Conservation (phyloP, 2,888 invertebrate species). For the Meta bourneti region DNA sequence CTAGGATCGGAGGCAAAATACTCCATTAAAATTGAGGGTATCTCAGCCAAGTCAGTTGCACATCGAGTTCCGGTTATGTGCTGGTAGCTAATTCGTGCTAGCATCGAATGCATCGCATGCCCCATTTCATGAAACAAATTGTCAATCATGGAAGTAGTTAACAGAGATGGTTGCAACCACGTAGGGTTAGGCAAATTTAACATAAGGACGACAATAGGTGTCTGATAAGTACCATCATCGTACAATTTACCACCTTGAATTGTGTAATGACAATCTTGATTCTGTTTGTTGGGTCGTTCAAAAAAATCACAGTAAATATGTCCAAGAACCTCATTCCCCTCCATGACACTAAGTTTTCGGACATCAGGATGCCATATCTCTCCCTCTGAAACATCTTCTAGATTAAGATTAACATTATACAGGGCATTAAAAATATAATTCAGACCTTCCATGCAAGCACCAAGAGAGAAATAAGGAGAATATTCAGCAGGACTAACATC, state of each 20-base stretch:
- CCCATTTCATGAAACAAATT: slow-evolving; percentile 99
- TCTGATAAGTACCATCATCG: slow-evolving; percentile 91
- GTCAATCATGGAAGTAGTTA: slow-evolving; percentile 92
- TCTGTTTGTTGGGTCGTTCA: slow-evolving; percentile 93
- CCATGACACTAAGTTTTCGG: slow-evolving; percentile 91
- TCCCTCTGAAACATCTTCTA: slow-evolving; percentile 87
- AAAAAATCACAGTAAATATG: slow-evolving; percentile 98
- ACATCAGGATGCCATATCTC: slow-evolving; percentile 95
- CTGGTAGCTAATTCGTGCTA: slow-evolving; percentile 96
- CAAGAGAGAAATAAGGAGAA: slow-evolving; percentile 93
- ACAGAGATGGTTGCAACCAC: slow-evolving; percentile 88
- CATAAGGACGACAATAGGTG: slow-evolving; percentile 89
- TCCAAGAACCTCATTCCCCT: slow-evolving; percentile 90
- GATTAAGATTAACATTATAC: slow-evolving; percentile 89
- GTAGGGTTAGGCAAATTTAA: slow-evolving; percentile 90
- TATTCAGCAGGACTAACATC: slow-evolving; percentile 74
- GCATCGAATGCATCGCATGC: slow-evolving; percentile 99
- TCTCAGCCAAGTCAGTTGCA: slow-evolving; percentile 98
- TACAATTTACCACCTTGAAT: slow-evolving; percentile 94
- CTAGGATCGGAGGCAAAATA: slow-evolving; percentile 95
- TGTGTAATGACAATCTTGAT: slow-evolving; percentile 99
- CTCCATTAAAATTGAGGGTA: slow-evolving; percentile 99
- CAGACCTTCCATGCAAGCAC: slow-evolving; percentile 98
- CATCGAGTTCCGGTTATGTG: slow-evolving; percentile 98
- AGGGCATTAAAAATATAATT: slow-evolving; percentile 91